Percentiles rank a stretch among this genome's conserved stretches.
phyloP scores from a whole-genome alignment of 1,140 invertebrate genomes.

The Aphaenogaster rudis region DNA sequence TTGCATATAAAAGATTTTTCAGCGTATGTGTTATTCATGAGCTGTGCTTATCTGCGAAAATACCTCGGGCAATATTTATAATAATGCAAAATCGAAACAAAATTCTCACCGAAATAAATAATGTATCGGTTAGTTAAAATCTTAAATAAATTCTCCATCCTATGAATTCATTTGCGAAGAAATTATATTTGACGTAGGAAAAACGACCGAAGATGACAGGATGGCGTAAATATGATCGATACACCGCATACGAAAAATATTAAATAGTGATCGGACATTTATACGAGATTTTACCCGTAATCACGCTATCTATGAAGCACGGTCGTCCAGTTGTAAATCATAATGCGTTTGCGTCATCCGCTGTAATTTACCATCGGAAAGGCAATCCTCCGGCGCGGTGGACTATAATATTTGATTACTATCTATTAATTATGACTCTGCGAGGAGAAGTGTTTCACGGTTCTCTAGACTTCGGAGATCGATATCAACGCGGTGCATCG shows the following conservation, averaged over 20 bases:
- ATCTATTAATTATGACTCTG: constrained; percentile 59
- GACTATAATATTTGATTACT: constrained; percentile 63
- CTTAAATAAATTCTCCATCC: background rate
- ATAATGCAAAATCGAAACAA: constrained; percentile 30
- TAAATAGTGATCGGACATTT: constrained; percentile 3
- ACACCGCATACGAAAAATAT: constrained; percentile 8
- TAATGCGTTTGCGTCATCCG: constrained; percentile 1
- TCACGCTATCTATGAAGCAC: constrained; percentile 2
- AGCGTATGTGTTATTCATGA: constrained; percentile 53
- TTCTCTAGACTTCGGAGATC: constrained; percentile 52
- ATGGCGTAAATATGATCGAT: background rate
- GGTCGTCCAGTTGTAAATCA: constrained; percentile 39
- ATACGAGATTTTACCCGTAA: constrained; percentile 14
- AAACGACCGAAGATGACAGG: background rate
- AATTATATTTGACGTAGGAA: background rate
- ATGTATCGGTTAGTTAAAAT: constrained; percentile 9
- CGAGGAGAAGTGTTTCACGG: constrained; percentile 48
- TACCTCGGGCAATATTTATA: constrained; percentile 38
- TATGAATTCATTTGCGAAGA: constrained; percentile 25
- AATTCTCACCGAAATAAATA: constrained; percentile 38
- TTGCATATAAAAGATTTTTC: constrained; percentile 63
- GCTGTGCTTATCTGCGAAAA: constrained; percentile 22
- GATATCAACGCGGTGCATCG: constrained; percentile 45
- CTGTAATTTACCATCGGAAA: constrained; percentile 22
- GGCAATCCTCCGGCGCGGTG: constrained; percentile 16